A percentile compares a stretch with the other conserved stretches of the same genome.
Evolutionary conservation across 2,888 invertebrate species (phyloP).

Genomic region (Pyrocoelia pectoralis): DNA sequence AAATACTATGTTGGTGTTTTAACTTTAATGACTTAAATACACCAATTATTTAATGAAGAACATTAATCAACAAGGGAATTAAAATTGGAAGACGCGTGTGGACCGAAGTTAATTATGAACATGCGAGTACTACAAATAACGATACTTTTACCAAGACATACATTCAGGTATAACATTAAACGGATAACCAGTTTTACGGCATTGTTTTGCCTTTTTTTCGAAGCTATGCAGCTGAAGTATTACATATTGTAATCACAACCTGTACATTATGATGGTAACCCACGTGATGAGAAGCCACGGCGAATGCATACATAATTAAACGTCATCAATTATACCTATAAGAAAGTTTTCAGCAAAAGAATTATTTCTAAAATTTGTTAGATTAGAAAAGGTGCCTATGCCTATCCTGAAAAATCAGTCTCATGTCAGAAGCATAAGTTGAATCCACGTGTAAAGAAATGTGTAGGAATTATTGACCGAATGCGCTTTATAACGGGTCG

Average conservation of each 20-base stretch:
- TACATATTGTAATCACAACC: background rate
- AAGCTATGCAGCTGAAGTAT: background rate
- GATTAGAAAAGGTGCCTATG: too few species aligned
- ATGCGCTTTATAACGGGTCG: too few species aligned
- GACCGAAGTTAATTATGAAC: conserved; percentile 4
- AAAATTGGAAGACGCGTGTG: background rate
- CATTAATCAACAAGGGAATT: conserved; percentile 8
- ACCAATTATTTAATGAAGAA: conserved; percentile 4
- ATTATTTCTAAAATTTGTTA: too few species aligned
- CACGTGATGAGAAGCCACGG: background rate
- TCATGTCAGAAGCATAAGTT: too few species aligned
- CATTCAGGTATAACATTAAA: background rate
- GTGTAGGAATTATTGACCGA: too few species aligned
- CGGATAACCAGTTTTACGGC: conserved; percentile 10
- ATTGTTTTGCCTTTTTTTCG: conserved; percentile 9
- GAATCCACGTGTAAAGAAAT: too few species aligned
- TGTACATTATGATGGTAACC: background rate
- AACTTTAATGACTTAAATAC: conserved; percentile 6
- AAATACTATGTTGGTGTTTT: conserved; percentile 1
- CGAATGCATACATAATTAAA: background rate
- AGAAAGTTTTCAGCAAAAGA: background rate
- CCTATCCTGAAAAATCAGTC: too few species aligned
- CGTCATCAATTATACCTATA: background rate
- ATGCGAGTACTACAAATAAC: conserved; percentile 7
- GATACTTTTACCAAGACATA: conserved; percentile 5